Evolutionary conservation across 2,113 vertebrate species (phyloP).

Genomic region (Nestor notabilis): DNA sequence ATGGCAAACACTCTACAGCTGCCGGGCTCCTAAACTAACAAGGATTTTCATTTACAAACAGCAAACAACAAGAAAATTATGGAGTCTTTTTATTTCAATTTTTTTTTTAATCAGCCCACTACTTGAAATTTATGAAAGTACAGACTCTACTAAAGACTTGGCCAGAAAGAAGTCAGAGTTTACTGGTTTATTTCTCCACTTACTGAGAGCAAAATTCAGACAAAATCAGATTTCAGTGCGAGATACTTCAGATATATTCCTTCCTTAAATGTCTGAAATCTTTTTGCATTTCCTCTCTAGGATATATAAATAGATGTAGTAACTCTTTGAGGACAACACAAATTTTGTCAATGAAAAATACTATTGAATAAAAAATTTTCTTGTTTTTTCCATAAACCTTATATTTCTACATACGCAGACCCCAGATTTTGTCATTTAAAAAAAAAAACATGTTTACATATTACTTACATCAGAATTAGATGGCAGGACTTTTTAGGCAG

Average conservation of each 20-base stretch:
- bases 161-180: not conserved
- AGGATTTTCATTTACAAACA: conserved; percentile 73
- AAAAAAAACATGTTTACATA: not conserved
- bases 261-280: not conserved
- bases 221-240: not conserved
- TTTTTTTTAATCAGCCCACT: not conserved
- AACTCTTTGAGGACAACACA: not conserved
- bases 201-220: not conserved
- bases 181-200: not conserved
- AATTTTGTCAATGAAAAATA: not conserved
- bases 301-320: not conserved
- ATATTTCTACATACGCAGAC: not conserved
- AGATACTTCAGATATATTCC: not conserved
- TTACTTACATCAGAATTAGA: not conserved
- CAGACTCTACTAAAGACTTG: not conserved
- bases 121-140: conserved; percentile 31
- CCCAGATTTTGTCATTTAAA: not conserved
- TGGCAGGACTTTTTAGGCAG: not conserved
- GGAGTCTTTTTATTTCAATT: not conserved
- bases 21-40: conserved; percentile 73
- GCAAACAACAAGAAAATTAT: conserved; percentile 60
- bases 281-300: not conserved
- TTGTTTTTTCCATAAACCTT: not conserved
- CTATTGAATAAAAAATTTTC: not conserved
- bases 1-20: conserved; percentile 75